Evolutionary conservation across 1,140 invertebrate genomes (phyloP), one percentile per base, ranked within the genome.

Genomic region (Drosophila subobscura): DNA sequence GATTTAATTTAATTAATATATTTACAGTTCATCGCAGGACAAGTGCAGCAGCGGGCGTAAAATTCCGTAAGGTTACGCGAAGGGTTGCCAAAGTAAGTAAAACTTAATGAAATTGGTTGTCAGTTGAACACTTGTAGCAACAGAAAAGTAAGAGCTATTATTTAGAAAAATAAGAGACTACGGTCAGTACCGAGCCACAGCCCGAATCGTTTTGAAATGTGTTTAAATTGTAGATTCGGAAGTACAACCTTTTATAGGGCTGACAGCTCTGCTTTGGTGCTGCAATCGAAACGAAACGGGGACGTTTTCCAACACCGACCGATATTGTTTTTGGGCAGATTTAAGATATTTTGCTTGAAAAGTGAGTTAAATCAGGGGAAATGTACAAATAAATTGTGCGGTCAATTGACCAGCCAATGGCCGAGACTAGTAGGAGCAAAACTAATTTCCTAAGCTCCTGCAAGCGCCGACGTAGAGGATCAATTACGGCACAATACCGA

Each of bases 281-380:
- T 37, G 1, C 20, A 44, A 58, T 12, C 33, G 25, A 33, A 53
- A n/a, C 8, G 40, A 20, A 52, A 16, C 70, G 70, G 29, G 14
- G 55, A 16, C 70, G 70, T 61, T 81, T 70, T 52, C 25, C 79
- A 83, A 81, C 79, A 83, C 78, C 65, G 41, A 63, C 12, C 71
- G 41, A 72, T 56, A 52, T 77, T 86, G 73, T 86, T 85, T 73
- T 85, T 85, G 68, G 63, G 64, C 65, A 80, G 73, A 74, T 63
- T 61, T 77, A 50, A 65, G 61, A 88, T 75, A 61, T 75, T 52
- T 84, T 60, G 71, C 56, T 63, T 53, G 58, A 74, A 85, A 84
- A 79, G 80, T 85, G 47, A 85, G 80, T 86, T 66, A 54, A 58
- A 74, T 50, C 33, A 23, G 14, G 8, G 20, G 5, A 4, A 27